Conservation (phyloP, 2,888 invertebrate species). For the Flexamia atlantica region DNA sequence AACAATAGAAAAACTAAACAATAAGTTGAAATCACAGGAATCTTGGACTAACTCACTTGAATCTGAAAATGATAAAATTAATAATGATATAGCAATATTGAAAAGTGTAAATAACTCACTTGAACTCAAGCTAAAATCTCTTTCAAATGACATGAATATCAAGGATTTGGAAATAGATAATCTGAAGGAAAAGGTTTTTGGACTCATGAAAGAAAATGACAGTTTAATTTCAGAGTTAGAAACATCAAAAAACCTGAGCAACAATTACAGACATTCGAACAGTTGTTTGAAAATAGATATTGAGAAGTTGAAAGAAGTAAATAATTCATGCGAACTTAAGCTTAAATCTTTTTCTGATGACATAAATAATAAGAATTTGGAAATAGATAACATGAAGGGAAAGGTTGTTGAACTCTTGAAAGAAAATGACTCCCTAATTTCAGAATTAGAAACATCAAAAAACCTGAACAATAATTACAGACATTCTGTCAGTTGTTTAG, state of each 20-base stretch:
- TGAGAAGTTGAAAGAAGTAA: slow-evolving; percentile 2
- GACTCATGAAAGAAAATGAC: neutral
- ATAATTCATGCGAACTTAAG: no score
- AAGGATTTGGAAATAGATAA: neutral
- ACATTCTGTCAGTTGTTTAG: neutral
- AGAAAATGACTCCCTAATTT: neutral
- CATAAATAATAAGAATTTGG: neutral
- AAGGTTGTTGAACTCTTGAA: neutral
- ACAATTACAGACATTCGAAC: neutral
- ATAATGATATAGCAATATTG: neutral
- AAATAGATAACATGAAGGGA: neutral
- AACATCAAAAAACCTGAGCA: neutral
- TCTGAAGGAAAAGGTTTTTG: neutral
- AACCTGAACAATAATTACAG: neutral
- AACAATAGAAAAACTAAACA: neutral
- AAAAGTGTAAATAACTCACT: neutral
- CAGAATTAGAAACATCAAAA: neutral
- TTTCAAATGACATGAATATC: neutral
- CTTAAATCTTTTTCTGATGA: no score
- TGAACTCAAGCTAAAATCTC: neutral
- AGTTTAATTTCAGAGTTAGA: neutral
- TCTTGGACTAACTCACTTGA: slow-evolving; percentile 1
- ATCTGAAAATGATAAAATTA: slow-evolving; percentile 22
- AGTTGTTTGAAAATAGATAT: neutral
- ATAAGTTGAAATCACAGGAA: slow-evolving; percentile 6